Base-by-base conservation (phyloP, 2,113 vertebrate genomes). In the Ramphastos sulfuratus region DNA sequence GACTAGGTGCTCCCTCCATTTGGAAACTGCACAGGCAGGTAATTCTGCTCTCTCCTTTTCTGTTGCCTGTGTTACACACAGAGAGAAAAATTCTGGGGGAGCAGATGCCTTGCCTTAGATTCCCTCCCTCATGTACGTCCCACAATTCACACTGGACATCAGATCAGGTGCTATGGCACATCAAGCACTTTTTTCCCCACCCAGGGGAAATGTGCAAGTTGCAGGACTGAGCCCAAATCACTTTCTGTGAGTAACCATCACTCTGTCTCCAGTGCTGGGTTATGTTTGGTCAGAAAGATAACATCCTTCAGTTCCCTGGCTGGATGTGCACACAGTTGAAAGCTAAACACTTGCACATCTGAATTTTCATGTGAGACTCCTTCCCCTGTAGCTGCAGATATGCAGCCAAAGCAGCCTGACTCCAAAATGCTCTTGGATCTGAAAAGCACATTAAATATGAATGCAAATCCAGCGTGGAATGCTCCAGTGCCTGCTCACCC, bases 361-460 rank as follows among this genome's bases (percentile, higher is more conserved):
- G 87, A 81, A 85, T 90, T 88, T 90, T 90, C 71, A 78, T 88
- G 73, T 1, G 11, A 94, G 66, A 81, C 69, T 50, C 81, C 44
- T 86, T 94, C 79, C 54, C 89, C 28, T 69, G 46, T 24, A 83
- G 87, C 85, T 69, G 28, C 58, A 88, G 63, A 78, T 91, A 85
- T 58, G 27, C 61, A 83, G 76, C 58, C 44, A 91, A 77, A 76
- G 9, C 18, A 75, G 63, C 65, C 75, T 69, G 50, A 78, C 70
- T 61, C 61, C 60, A 71, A 94, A 78, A 91, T 48, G 42, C 54
- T 94, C n/a, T 35, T 42, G 39, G 46, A 46, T 50, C 82, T 65
- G 88, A 95, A 90, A 90, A 72, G 35, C 25, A 27, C 69, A 85
- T 86, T 88, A 91, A 91, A 92, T 35, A 83, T 28, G 28, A 94